phyloP scores from a whole-genome alignment of 2,888 invertebrate genomes.

The Parnassius smintheus region DNA sequence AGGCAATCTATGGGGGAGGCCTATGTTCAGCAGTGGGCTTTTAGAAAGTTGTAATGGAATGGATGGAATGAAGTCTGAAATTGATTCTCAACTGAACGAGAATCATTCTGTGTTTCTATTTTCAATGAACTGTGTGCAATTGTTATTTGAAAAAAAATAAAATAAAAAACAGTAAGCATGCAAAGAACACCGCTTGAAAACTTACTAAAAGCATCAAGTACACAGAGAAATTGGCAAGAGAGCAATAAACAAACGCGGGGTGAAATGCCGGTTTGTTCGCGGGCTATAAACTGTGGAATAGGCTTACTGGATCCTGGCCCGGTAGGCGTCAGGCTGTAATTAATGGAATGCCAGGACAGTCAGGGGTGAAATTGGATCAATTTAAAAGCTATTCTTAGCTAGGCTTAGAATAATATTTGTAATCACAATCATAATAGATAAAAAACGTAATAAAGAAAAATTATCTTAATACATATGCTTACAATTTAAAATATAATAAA shows the following conservation, averaged over 20 bases:
- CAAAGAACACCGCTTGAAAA: constrained; percentile 6
- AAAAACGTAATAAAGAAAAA: background rate
- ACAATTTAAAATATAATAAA: no score
- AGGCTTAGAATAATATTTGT: constrained; percentile 49
- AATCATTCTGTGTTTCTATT: no score
- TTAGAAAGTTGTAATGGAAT: no score
- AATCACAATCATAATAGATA: constrained; percentile 12
- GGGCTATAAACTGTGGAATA: constrained; percentile 67
- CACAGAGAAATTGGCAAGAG: constrained; percentile 44
- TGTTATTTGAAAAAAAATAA: no score
- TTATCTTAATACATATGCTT: background rate
- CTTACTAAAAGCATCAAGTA: constrained; percentile 12
- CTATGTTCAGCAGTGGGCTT: no score
- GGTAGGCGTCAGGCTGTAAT: constrained; percentile 67
- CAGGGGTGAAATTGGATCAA: constrained; percentile 75
- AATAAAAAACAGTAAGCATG: background rate
- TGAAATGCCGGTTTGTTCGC: constrained; percentile 75
- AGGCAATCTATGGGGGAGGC: no score
- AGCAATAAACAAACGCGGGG: constrained; percentile 68
- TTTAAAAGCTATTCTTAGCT: constrained; percentile 66
- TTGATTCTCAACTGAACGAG: no score
- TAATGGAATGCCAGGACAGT: constrained; percentile 65
- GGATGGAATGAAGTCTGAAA: no score
- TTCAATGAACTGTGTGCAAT: no score
- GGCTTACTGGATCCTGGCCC: constrained; percentile 50